Conservation (phyloP, 23 tunicate genomes). For the Clavelina lepadiformis region DNA sequence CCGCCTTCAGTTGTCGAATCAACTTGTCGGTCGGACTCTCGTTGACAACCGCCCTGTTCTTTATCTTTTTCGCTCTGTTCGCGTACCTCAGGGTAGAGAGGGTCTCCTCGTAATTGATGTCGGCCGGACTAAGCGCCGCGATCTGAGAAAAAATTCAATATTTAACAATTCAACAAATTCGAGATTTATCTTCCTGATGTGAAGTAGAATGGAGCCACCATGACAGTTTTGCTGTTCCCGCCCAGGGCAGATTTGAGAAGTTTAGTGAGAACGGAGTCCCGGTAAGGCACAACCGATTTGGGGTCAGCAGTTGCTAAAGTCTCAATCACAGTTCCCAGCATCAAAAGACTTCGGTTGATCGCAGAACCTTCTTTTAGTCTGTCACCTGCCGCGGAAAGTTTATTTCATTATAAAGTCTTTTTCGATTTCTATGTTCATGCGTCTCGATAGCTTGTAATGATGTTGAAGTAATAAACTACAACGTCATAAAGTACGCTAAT, state of each 20-base stretch:
- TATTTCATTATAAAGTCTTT: neutral
- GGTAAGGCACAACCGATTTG: constrained; percentile 34
- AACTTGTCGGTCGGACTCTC: constrained; percentile 81
- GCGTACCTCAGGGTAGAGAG: constrained; percentile 75
- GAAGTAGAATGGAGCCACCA: too few species aligned
- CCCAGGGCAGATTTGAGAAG: constrained; percentile 74
- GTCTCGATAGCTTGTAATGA: too few species aligned
- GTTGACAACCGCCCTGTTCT: constrained; percentile 66
- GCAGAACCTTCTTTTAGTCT: constrained; percentile 74
- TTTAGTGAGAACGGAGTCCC: constrained; percentile 58
- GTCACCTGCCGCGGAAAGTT: constrained; percentile 39
- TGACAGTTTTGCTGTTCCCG: constrained; percentile 84
- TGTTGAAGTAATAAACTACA: too few species aligned
- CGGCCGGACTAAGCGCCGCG: constrained; percentile 83
- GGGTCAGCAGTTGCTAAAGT: constrained; percentile 53
- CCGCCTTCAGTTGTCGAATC: constrained; percentile 62
- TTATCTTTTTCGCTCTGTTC: constrained; percentile 67
- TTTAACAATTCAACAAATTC: too few species aligned
- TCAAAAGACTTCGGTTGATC: constrained; percentile 60
- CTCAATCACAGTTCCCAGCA: constrained; percentile 63
- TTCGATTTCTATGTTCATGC: too few species aligned
- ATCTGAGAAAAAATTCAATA: constrained; percentile 28
- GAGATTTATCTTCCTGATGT: too few species aligned
- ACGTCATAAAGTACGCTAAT: too few species aligned
- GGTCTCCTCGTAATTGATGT: constrained; percentile 68